A percentile compares a stretch with the other conserved stretches of the same genome.
Conservation (phyloP, 2,797 vertebrate species). For the Myotis myotis region DNA sequence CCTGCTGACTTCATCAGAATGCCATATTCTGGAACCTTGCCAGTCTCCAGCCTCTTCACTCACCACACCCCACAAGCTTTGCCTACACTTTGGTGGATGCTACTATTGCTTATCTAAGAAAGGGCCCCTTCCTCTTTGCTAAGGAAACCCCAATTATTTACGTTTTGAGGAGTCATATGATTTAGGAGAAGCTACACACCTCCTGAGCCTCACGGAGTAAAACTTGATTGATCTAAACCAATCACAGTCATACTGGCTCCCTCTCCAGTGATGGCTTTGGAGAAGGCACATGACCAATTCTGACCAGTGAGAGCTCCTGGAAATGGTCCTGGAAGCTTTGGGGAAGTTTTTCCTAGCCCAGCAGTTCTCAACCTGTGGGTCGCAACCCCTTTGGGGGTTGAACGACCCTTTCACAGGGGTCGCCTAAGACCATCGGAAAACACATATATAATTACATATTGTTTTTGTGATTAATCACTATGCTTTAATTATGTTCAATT, state of each 20-base stretch:
- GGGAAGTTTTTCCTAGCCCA: not conserved
- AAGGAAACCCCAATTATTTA: not conserved
- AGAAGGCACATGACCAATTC: not conserved
- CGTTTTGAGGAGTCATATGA: not conserved
- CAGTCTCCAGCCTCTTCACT: not conserved
- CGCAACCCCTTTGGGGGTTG: too few species aligned
- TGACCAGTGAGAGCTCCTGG: not conserved
- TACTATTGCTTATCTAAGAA: not conserved
- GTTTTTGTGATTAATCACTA: too few species aligned
- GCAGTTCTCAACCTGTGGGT: too few species aligned
- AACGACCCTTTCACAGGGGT: too few species aligned
- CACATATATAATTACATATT: too few species aligned
- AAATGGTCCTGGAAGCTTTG: not conserved
- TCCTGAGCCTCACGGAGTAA: not conserved
- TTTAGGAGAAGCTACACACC: not conserved
- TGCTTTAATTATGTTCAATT: too few species aligned
- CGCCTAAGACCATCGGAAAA: too few species aligned
- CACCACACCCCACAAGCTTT: not conserved
- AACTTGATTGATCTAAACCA: not conserved
- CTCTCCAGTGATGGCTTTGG: not conserved
- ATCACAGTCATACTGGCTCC: not conserved
- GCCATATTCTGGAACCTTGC: not conserved
- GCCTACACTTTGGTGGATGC: not conserved
- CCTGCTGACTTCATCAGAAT: not conserved
- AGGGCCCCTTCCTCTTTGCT: not conserved